Evolutionary conservation across 2,113 vertebrate species (phyloP).

Genomic region (Xiphophorus hellerii): DNA sequence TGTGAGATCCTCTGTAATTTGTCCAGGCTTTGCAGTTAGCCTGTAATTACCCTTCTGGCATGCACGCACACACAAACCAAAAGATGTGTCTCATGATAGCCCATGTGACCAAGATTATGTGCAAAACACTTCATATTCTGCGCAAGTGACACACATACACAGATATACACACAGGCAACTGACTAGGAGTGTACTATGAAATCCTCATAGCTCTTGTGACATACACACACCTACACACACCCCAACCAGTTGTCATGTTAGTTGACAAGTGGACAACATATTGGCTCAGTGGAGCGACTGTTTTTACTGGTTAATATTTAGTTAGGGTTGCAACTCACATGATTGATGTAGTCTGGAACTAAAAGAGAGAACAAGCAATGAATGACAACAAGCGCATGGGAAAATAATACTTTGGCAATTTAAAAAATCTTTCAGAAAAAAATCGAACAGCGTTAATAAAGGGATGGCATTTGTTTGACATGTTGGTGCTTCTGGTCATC

Average conservation of each 20-base stretch:
- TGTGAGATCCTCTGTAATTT: constrained; percentile 77
- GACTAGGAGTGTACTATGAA: constrained; percentile 22
- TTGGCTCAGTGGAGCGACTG: constrained; percentile 45
- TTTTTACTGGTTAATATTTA: constrained; percentile 61
- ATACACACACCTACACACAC: constrained; percentile 17
- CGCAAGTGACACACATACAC: constrained; percentile 50
- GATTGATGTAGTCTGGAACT: constrained; percentile 26
- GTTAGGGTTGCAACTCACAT: constrained; percentile 33
- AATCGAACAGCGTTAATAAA: too few relatives aligned
- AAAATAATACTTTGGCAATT: background rate
- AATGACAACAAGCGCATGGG: background rate
- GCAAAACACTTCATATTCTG: constrained; percentile 40
- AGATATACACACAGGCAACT: constrained; percentile 28
- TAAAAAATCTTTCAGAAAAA: background rate
- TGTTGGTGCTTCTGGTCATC: too few relatives aligned
- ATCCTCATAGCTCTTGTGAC: constrained; percentile 33
- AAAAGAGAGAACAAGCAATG: constrained; percentile 18
- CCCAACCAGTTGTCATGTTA: constrained; percentile 6
- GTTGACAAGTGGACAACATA: constrained; percentile 44
- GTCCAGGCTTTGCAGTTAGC: constrained; percentile 70
- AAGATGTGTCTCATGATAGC: constrained; percentile 58
- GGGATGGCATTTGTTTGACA: too few relatives aligned
- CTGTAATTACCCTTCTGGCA: constrained; percentile 74
- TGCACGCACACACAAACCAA: constrained; percentile 28
- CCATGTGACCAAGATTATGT: constrained; percentile 45